phyloP scores from a whole-genome alignment of 2,888 invertebrate genomes.

The Perizoma affinitatum region DNA sequence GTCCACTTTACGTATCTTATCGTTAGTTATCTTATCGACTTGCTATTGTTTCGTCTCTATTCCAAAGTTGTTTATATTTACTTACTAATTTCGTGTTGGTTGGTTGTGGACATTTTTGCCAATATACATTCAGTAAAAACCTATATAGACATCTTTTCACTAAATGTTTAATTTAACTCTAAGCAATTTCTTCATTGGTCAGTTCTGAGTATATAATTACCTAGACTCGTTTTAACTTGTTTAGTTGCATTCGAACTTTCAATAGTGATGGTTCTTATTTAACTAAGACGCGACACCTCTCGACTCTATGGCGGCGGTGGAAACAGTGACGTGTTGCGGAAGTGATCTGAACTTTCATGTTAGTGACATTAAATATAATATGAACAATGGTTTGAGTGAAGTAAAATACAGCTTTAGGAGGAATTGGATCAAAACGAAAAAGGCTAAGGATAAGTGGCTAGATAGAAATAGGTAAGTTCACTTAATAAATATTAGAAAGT shows the following conservation, averaged over 20 bases:
- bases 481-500: neutral
- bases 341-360: slow-evolving; percentile 49
- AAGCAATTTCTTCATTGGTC: neutral
- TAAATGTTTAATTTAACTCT: no score
- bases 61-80: slow-evolving; percentile 16
- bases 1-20: slow-evolving; percentile 69
- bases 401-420: slow-evolving; percentile 56
- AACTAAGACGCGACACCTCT: slow-evolving; percentile 8
- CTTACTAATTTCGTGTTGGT: neutral
- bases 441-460: slow-evolving; percentile 53
- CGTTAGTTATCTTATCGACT: slow-evolving; percentile 46
- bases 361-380: slow-evolving; percentile 35
- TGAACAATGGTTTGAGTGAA: slow-evolving; percentile 37
- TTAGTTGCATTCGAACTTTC: slow-evolving; percentile 45
- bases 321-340: slow-evolving; percentile 51
- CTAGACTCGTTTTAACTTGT: slow-evolving; percentile 6
- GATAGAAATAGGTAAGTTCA: slow-evolving; percentile 62
- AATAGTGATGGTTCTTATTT: slow-evolving; percentile 21
- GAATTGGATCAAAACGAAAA: slow-evolving; percentile 65
- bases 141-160: no score
- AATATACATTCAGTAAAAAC: no score
- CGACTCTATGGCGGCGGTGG: slow-evolving; percentile 17
- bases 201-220: slow-evolving; percentile 1
- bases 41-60: slow-evolving; percentile 29
- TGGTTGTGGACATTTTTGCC: neutral